phyloP scores from a whole-genome alignment of 1,140 invertebrate genomes.

The Microplitis demolitor region DNA sequence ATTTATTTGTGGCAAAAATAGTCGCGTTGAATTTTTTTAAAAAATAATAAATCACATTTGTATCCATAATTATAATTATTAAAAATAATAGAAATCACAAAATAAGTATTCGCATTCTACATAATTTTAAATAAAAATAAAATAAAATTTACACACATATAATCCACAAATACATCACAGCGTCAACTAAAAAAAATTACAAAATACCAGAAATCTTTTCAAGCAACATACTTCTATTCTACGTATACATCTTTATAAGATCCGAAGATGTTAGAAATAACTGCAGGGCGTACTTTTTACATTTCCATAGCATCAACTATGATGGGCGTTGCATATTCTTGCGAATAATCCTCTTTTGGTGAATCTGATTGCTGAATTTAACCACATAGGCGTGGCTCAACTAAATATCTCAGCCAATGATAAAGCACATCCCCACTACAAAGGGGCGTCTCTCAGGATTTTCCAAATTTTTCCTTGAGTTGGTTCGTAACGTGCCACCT shows the following conservation, averaged over 20 bases:
- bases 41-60: too few relatives aligned
- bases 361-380: constrained; percentile 11
- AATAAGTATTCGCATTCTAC: background rate
- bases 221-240: background rate
- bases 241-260: constrained; percentile 3
- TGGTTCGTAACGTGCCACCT: background rate
- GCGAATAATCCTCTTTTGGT: background rate
- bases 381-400: constrained; percentile 11
- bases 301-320: constrained; percentile 16
- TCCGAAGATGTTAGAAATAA: background rate
- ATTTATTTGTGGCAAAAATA: background rate
- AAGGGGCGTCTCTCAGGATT: constrained; percentile 22
- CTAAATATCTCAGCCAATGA: constrained; percentile 11
- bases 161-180: constrained; percentile 4
- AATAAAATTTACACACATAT: too few relatives aligned
- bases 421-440: background rate
- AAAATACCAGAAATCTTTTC: background rate
- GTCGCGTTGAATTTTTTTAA: background rate
- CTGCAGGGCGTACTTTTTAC: constrained; percentile 2
- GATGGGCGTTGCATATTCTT: background rate
- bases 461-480: constrained; percentile 27
- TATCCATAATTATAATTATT: background rate
- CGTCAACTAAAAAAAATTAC: background rate
- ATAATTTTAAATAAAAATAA: too few relatives aligned
- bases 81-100: background rate